Conservation (phyloP, 1,140 invertebrate genomes). For the Brachionus koreanus region DNA sequence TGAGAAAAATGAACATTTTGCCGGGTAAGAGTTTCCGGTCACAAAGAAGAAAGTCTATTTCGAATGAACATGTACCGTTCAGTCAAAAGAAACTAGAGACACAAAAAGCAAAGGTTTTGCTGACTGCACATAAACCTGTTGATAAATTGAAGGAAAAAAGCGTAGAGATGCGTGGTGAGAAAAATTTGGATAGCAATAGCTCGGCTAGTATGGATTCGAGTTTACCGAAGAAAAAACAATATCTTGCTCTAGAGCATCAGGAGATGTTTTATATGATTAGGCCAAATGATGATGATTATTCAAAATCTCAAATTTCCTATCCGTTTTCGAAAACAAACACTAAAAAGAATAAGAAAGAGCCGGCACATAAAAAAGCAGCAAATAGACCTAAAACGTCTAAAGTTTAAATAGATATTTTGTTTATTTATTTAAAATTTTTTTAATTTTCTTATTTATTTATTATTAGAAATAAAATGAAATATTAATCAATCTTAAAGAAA, state of each 20-base stretch:
- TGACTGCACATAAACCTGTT: neutral
- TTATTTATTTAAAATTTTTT: no score
- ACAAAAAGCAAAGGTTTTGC: neutral
- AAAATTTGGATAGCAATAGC: neutral
- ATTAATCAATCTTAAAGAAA: no score
- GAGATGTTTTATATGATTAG: neutral
- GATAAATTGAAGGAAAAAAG: neutral
- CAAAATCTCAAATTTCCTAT: neutral
- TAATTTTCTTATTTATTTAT: no score
- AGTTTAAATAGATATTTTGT: neutral
- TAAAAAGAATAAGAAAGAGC: neutral
- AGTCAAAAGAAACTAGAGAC: neutral
- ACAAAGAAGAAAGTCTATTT: neutral
- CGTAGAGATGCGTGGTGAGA: neutral
- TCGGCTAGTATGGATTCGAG: neutral
- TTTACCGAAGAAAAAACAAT: neutral
- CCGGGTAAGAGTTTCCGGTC: neutral
- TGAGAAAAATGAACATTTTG: conserved; percentile 21
- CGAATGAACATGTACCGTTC: neutral
- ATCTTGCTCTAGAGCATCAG: neutral
- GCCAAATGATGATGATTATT: neutral
- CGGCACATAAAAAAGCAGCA: neutral
- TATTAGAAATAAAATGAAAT: no score
- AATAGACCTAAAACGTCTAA: neutral
- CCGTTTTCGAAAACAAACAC: neutral